Conservation (phyloP, 2,888 invertebrate species). For the Auanema freiburgensis region DNA sequence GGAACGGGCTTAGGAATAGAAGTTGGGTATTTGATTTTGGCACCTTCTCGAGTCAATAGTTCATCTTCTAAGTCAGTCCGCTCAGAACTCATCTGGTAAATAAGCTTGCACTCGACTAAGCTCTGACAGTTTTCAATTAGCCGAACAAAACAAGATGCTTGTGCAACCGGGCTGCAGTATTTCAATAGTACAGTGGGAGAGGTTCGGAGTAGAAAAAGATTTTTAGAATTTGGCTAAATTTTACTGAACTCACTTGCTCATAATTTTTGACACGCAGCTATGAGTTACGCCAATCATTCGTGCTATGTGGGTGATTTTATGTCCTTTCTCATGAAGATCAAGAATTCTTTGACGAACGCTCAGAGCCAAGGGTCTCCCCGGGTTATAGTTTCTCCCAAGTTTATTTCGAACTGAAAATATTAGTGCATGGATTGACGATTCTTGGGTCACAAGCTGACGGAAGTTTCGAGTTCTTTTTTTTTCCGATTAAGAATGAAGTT, state of each 20-base stretch:
- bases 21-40: too few species aligned
- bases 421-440: not conserved
- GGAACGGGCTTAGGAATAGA: too few species aligned
- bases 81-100: too few species aligned
- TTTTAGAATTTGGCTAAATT: not conserved
- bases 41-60: too few species aligned
- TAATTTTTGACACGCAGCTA: slow-evolving; percentile 56
- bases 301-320: slow-evolving; percentile 57
- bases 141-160: too few species aligned
- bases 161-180: not conserved
- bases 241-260: slow-evolving; percentile 36
- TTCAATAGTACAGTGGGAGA: not conserved
- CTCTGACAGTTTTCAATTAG: too few species aligned
- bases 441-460: too few species aligned
- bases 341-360: slow-evolving; percentile 52
- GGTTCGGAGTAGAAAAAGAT: not conserved
- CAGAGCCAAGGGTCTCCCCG: slow-evolving; percentile 55
- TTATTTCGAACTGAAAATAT: slow-evolving; percentile 42
- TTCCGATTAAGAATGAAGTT: too few species aligned
- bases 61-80: too few species aligned
- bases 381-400: slow-evolving; percentile 50
- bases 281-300: slow-evolving; percentile 57
- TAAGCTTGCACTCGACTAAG: too few species aligned
- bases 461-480: too few species aligned
- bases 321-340: slow-evolving; percentile 52